Evolutionary conservation across 2,797 vertebrate species (phyloP).

Genomic region (Phrynocephalus forsythii): DNA sequence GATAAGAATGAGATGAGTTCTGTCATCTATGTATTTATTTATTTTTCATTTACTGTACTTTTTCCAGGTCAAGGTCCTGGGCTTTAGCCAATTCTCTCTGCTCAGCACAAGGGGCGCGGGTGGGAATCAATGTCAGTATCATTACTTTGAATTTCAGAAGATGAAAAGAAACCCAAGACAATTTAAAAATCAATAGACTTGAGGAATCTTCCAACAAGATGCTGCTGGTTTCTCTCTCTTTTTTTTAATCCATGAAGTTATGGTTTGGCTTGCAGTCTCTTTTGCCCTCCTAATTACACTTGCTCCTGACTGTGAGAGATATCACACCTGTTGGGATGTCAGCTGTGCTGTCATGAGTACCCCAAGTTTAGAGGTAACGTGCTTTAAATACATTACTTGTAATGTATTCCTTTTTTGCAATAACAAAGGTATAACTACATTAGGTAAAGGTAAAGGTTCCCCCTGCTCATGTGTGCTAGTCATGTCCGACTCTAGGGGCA

Average conservation of each 20-base stretch:
- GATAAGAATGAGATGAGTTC: not conserved
- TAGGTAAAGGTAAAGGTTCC: too few species aligned
- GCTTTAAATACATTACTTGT: not conserved
- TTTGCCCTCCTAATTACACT: not conserved
- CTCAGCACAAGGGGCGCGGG: not conserved
- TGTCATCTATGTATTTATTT: not conserved
- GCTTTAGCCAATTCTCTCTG: slow-evolving; percentile 1
- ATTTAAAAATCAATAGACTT: slow-evolving; percentile 19
- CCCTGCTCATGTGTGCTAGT: too few species aligned
- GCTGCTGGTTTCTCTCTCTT: not conserved
- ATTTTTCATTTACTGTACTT: slow-evolving; percentile 15
- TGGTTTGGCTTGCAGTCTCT: not conserved
- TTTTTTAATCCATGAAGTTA: slow-evolving; percentile 8
- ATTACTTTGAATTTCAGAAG: not conserved
- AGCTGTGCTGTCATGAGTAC: not conserved
- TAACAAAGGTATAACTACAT: too few species aligned
- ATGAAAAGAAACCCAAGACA: not conserved
- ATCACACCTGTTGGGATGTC: not conserved
- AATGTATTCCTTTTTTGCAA: not conserved
- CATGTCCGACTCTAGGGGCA: too few species aligned
- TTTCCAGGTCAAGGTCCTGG: not conserved
- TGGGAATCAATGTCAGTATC: slow-evolving; percentile 11
- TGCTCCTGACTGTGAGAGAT: not conserved
- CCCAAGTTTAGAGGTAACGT: not conserved
- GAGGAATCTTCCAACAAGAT: slow-evolving; percentile 12